Evolutionary conservation across 2,888 invertebrate genomes (phyloP).

Genomic region (Rhingia campestris): DNA sequence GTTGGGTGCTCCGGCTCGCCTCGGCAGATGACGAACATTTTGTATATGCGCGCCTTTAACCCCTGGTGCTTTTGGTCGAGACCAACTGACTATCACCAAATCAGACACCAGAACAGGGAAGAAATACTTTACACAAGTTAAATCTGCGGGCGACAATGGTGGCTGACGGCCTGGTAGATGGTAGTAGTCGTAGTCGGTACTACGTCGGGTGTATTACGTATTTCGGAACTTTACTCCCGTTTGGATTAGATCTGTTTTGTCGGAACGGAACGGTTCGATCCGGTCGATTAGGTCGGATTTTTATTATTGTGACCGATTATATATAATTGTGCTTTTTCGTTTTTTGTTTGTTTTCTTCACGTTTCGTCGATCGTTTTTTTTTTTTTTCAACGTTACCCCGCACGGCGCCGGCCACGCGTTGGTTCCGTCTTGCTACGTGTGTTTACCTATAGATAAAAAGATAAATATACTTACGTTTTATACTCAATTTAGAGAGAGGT

Average conservation of each 20-base stretch:
- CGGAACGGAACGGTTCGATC: conserved; percentile 17
- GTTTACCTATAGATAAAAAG: conserved; percentile 53
- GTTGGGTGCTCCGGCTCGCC: no score
- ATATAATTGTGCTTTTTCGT: conserved; percentile 56
- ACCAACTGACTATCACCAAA: conserved; percentile 58
- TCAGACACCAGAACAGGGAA: conserved; percentile 54
- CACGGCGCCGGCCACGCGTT: conserved; percentile 51
- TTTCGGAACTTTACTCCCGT: conserved; percentile 71
- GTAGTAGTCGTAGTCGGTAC: conserved; percentile 68
- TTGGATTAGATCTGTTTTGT: conserved; percentile 28
- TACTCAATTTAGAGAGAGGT: conserved; percentile 31
- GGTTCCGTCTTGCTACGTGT: conserved; percentile 49
- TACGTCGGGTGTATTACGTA: conserved; percentile 72
- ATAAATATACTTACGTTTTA: conserved; percentile 33
- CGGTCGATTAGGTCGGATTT: conserved; percentile 54
- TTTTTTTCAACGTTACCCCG: neutral
- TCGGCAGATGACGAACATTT: conserved; percentile 48
- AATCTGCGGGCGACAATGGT: conserved; percentile 51
- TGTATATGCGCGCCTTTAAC: conserved; percentile 55
- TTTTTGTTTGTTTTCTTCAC: conserved; percentile 36
- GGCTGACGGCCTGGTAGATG: conserved; percentile 66
- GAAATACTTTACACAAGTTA: conserved; percentile 39
- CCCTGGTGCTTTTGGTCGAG: conserved; percentile 51
- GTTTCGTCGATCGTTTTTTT: conserved; percentile 8
- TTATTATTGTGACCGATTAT: conserved; percentile 74